Evolutionary conservation across 2,113 vertebrate genomes (phyloP).

Genomic region (Ascaphus truei): DNA sequence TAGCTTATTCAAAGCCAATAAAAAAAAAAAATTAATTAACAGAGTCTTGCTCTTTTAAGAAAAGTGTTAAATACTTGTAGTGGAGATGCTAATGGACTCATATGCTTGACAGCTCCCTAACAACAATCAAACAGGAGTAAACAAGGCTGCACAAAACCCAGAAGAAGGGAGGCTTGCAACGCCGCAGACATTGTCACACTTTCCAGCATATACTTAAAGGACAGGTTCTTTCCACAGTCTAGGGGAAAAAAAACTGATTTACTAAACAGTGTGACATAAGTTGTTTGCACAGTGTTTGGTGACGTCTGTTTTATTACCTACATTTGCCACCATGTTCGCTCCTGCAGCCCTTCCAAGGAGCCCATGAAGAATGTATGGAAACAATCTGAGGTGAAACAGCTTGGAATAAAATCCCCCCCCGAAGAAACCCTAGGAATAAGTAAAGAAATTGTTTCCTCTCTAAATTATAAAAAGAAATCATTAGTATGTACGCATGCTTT

Average conservation of each 20-base stretch:
- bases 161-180: not conserved
- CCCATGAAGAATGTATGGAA: conserved; percentile 47
- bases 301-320: conserved; percentile 54
- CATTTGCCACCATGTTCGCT: conserved; percentile 52
- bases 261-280: conserved; percentile 60
- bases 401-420: conserved; percentile 22
- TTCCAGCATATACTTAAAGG: conserved; percentile 51
- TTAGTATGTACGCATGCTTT: not conserved
- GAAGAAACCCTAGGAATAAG: not conserved
- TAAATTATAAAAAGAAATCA: conserved; percentile 5
- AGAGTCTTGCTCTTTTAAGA: conserved; percentile 39
- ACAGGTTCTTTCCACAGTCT: conserved; percentile 48
- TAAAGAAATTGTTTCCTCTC: conserved; percentile 11
- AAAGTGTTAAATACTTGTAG: conserved; percentile 34
- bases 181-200: conserved; percentile 42
- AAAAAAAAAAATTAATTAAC: conserved; percentile 48
- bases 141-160: conserved; percentile 2
- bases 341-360: conserved; percentile 52
- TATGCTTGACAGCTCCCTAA: conserved; percentile 30
- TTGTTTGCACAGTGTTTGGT: conserved; percentile 58
- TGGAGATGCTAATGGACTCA: conserved; percentile 16
- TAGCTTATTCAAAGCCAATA: conserved; percentile 36
- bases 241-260: conserved; percentile 51
- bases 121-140: conserved; percentile 36
- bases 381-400: conserved; percentile 38